phyloP scores from a whole-genome alignment of 2,888 invertebrate species.

The Orthosia gothica region DNA sequence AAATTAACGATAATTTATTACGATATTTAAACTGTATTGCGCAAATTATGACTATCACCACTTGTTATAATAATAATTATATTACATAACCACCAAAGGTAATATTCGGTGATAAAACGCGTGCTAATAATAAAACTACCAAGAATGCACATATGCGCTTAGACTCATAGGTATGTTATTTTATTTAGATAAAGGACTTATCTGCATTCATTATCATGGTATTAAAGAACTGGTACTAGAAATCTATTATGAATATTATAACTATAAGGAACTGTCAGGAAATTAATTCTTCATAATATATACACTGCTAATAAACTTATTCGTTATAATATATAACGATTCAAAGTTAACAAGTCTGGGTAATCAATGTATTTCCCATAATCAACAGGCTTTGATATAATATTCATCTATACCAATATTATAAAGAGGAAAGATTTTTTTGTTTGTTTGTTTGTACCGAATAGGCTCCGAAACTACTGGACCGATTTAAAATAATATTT shows the following conservation, averaged over 20 bases:
- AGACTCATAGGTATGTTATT: too few species aligned
- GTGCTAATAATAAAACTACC: too few species aligned
- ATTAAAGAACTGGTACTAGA: not conserved
- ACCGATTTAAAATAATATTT: too few species aligned
- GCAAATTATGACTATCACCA: slow-evolving; percentile 20
- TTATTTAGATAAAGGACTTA: not conserved
- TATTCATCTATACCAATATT: too few species aligned
- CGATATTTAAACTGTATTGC: slow-evolving; percentile 12
- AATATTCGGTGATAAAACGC: too few species aligned
- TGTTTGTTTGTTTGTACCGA: too few species aligned
- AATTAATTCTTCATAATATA: slow-evolving; percentile 2
- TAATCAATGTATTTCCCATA: slow-evolving; percentile 31
- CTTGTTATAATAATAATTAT: slow-evolving; percentile 1
- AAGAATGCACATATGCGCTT: too few species aligned
- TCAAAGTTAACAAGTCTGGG: slow-evolving; percentile 27
- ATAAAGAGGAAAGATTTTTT: too few species aligned
- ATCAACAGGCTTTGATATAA: slow-evolving; percentile 19
- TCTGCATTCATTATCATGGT: not conserved
- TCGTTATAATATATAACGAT: too few species aligned
- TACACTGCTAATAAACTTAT: not conserved
- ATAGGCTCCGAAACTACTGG: too few species aligned
- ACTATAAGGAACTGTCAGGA: slow-evolving; percentile 32
- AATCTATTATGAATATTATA: slow-evolving; percentile 8
- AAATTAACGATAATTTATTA: slow-evolving; percentile 37
- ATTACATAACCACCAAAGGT: too few species aligned